Evolutionary conservation across 2,113 vertebrate genomes (phyloP).

Genomic region (Vireo altiloquus): DNA sequence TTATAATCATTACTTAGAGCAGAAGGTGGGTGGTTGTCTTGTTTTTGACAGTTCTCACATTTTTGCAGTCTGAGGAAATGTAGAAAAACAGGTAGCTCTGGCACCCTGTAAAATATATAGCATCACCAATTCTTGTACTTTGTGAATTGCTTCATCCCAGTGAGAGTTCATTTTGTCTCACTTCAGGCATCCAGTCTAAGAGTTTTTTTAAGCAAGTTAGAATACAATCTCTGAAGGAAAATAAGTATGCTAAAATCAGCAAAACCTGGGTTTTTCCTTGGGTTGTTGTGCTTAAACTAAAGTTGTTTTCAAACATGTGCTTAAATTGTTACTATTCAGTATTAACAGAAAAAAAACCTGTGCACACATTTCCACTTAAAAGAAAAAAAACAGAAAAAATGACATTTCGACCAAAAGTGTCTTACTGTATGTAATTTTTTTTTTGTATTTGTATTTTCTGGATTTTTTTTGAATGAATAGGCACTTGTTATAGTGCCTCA

Average conservation of each 20-base stretch:
- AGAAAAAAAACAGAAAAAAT: not conserved
- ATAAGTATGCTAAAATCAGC: not conserved
- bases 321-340: not conserved
- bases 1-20: not conserved
- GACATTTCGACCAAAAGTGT: not conserved
- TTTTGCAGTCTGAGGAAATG: not conserved
- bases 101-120: not conserved
- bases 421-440: not conserved
- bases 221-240: not conserved
- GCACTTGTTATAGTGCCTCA: not conserved
- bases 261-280: not conserved
- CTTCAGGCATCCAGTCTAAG: not conserved
- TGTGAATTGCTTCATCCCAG: not conserved
- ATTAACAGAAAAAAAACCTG: not conserved
- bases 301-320: not conserved
- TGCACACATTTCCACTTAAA: not conserved
- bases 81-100: not conserved
- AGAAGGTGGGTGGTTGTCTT: not conserved
- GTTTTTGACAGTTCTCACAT: not conserved
- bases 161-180: not conserved
- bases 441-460: not conserved
- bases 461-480: not conserved
- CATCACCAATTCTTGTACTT: not conserved
- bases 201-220: not conserved
- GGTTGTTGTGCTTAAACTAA: not conserved